phyloP scores from a whole-genome alignment of 2,888 invertebrate genomes.

The Stictocephala bisonia region DNA sequence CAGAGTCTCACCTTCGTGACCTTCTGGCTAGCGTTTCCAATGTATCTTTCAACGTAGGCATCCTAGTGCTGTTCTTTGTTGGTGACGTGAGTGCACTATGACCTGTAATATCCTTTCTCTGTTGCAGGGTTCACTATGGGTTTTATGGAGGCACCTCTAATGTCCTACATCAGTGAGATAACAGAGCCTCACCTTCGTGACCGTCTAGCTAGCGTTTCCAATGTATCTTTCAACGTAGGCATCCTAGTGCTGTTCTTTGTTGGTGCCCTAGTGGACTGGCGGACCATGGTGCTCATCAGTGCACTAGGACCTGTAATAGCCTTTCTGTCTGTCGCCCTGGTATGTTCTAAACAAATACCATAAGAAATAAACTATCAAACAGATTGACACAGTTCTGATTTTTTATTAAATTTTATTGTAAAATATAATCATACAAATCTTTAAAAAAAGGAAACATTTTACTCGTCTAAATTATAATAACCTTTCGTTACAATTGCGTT shows the following conservation, averaged over 20 bases:
- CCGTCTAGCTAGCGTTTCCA: constrained; percentile 70
- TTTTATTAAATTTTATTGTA: too few species aligned
- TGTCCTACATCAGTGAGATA: constrained; percentile 87
- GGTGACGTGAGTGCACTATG: too few species aligned
- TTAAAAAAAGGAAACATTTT: background rate
- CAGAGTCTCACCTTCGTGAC: too few species aligned
- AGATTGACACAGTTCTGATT: too few species aligned
- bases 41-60: too few species aligned
- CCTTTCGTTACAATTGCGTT: background rate
- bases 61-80: too few species aligned
- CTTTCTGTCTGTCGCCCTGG: constrained; percentile 62
- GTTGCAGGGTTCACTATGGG: constrained; percentile 82
- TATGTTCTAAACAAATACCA: background rate
- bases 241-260: constrained; percentile 79
- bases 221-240: constrained; percentile 79
- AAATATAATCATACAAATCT: background rate
- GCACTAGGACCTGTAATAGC: constrained; percentile 66
- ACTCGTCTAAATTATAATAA: background rate
- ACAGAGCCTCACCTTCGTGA: constrained; percentile 83
- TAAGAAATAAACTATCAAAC: too few species aligned
- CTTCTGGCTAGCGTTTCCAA: too few species aligned
- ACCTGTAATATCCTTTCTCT: constrained; percentile 76
- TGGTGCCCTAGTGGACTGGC: constrained; percentile 77
- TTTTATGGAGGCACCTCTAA: constrained; percentile 81
- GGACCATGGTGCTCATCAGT: constrained; percentile 73